Evolutionary conservation across 2,888 invertebrate genomes (phyloP).

Genomic region (Zonitis immaculata): DNA sequence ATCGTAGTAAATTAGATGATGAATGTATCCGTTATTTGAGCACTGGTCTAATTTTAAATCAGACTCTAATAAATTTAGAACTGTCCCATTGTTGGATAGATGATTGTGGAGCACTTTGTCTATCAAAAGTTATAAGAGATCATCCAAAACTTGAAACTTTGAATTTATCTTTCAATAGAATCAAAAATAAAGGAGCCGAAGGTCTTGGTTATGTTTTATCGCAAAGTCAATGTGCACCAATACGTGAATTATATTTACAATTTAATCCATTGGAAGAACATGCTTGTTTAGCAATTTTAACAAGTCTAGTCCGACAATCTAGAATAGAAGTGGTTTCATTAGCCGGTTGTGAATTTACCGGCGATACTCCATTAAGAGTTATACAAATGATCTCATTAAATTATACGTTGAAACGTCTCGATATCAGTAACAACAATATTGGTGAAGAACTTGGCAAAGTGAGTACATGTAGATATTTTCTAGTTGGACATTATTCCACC

Average conservation of each 20-base stretch:
- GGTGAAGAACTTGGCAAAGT: slow-evolving; percentile 54
- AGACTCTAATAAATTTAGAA: slow-evolving; percentile 55
- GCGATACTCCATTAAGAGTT: slow-evolving; percentile 53
- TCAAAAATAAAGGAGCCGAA: slow-evolving; percentile 35
- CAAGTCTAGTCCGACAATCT: slow-evolving; percentile 54
- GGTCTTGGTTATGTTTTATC: slow-evolving; percentile 43
- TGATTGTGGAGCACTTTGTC: slow-evolving; percentile 59
- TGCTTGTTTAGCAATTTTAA: slow-evolving; percentile 57
- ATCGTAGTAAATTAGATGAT: slow-evolving; percentile 58
- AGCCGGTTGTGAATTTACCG: slow-evolving; percentile 54
- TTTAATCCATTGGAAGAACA: slow-evolving; percentile 59
- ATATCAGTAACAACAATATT: slow-evolving; percentile 57
- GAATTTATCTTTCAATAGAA: slow-evolving; percentile 50
- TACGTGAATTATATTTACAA: slow-evolving; percentile 52
- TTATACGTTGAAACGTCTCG: slow-evolving; percentile 52
- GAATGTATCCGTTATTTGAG: slow-evolving; percentile 56
- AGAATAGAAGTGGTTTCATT: slow-evolving; percentile 55
- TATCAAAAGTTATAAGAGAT: slow-evolving; percentile 54
- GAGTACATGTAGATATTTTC: slow-evolving; percentile 9
- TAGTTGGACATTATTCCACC: too few relatives aligned
- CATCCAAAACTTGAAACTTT: slow-evolving; percentile 52
- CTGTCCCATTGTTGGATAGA: slow-evolving; percentile 63
- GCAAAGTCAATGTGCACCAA: slow-evolving; percentile 32
- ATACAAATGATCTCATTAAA: slow-evolving; percentile 55
- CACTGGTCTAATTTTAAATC: slow-evolving; percentile 44